Evolutionary conservation across 2,113 vertebrate genomes (phyloP).

Genomic region (Sterna hirundo): DNA sequence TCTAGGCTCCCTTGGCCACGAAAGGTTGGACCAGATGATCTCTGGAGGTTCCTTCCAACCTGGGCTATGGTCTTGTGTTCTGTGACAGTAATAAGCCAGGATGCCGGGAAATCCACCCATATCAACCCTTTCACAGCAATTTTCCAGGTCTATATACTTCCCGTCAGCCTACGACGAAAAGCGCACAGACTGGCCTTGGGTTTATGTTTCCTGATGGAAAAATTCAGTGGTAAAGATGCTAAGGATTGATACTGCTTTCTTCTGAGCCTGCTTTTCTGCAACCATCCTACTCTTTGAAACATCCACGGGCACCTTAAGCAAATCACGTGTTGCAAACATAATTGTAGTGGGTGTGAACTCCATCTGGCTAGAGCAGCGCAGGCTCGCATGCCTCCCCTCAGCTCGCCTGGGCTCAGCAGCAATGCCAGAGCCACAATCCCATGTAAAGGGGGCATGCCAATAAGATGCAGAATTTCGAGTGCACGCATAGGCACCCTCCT

Average conservation of each 20-base stretch:
- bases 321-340: conserved; percentile 63
- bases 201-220: neutral
- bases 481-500: neutral
- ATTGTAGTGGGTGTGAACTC: conserved; percentile 66
- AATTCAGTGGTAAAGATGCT: neutral
- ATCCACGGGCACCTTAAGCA: conserved; percentile 44
- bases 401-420: neutral
- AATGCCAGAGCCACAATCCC: neutral
- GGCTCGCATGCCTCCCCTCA: neutral
- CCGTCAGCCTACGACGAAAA: neutral
- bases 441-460: neutral
- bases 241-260: neutral
- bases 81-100: neutral
- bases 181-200: neutral
- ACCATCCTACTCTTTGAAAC: conserved; percentile 34
- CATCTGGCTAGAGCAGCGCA: conserved; percentile 35
- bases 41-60: neutral
- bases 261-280: conserved; percentile 7
- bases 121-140: neutral
- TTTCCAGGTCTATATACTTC: neutral
- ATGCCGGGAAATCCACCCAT: neutral
- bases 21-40: neutral
- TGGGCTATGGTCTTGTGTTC: neutral
- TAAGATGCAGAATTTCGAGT: neutral
- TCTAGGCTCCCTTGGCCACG: neutral